Percentiles rank a stretch among this genome's conserved stretches.
Evolutionary conservation across 2,888 invertebrate genomes (phyloP).

Genomic region (Euplexia lucipara): DNA sequence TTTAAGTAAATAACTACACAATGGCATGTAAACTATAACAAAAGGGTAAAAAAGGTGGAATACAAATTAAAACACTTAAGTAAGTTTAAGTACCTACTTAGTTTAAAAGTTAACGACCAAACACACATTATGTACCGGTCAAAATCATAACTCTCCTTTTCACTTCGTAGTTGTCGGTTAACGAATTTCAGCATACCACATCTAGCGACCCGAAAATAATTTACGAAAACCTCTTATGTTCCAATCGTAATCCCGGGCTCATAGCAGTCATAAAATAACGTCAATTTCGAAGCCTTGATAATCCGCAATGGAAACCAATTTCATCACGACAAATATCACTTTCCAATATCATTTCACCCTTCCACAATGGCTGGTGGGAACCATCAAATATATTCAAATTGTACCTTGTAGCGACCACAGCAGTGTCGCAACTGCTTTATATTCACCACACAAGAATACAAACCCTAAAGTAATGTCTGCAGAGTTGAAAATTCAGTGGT

Average conservation of each 20-base stretch:
- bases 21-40: no score
- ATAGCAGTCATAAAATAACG: conserved; percentile 57
- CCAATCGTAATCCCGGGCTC: conserved; percentile 44
- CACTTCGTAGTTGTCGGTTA: no score
- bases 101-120: no score
- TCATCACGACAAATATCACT: conserved; percentile 84
- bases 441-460: conserved; percentile 57
- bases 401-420: conserved; percentile 82
- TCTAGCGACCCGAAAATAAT: conserved; percentile 9
- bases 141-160: no score
- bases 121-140: no score
- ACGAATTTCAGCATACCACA: neutral
- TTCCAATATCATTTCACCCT: conserved; percentile 82
- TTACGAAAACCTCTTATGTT: conserved; percentile 30
- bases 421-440: conserved; percentile 82
- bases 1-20: no score
- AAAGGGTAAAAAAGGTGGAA: no score
- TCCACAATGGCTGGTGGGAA: conserved; percentile 71
- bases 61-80: no score
- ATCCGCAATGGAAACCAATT: conserved; percentile 81
- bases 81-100: no score
- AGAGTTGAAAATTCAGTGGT: conserved; percentile 62
- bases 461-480: conserved; percentile 10
- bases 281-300: conserved; percentile 69
- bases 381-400: conserved; percentile 91